phyloP scores from a whole-genome alignment of 2,888 invertebrate species.

The Hybos culiciformis region DNA sequence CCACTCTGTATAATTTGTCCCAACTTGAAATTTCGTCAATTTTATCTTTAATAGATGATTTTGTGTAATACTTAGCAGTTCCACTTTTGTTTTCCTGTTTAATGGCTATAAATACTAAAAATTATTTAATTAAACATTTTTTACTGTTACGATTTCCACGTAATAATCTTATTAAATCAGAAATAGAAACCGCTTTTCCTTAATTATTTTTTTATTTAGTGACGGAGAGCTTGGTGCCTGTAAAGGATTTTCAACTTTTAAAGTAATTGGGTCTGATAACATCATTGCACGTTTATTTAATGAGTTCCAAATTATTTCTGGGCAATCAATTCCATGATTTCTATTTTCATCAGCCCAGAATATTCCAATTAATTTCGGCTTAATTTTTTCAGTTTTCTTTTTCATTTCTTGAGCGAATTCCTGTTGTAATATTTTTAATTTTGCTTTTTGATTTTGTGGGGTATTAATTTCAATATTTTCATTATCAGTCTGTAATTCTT shows the following conservation, averaged over 20 bases:
- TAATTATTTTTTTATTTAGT: too few species aligned
- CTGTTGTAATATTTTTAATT: conserved; percentile 65
- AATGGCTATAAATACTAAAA: too few species aligned
- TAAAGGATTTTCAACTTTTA: conserved; percentile 21
- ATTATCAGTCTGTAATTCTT: conserved; percentile 46
- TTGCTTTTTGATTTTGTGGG: conserved; percentile 70
- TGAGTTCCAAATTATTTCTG: conserved; percentile 46
- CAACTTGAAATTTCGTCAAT: too few species aligned
- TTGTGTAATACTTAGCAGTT: too few species aligned
- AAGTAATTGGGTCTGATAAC: conserved; percentile 34
- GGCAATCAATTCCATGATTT: conserved; percentile 43
- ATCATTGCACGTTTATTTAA: conserved; percentile 43
- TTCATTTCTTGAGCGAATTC: conserved; percentile 81
- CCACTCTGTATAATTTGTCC: too few species aligned
- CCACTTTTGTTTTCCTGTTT: too few species aligned
- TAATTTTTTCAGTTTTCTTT: conserved; percentile 66
- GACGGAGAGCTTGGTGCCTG: too few species aligned
- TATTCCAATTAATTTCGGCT: conserved; percentile 68
- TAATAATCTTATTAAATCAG: too few species aligned
- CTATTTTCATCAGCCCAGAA: conserved; percentile 56
- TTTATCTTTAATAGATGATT: too few species aligned
- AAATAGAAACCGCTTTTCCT: too few species aligned
- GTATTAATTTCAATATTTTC: conserved; percentile 44
- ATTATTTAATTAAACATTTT: too few species aligned
- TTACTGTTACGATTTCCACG: too few species aligned